Conservation (phyloP, 2,888 invertebrate genomes). For the Clepsis dumicolana region DNA sequence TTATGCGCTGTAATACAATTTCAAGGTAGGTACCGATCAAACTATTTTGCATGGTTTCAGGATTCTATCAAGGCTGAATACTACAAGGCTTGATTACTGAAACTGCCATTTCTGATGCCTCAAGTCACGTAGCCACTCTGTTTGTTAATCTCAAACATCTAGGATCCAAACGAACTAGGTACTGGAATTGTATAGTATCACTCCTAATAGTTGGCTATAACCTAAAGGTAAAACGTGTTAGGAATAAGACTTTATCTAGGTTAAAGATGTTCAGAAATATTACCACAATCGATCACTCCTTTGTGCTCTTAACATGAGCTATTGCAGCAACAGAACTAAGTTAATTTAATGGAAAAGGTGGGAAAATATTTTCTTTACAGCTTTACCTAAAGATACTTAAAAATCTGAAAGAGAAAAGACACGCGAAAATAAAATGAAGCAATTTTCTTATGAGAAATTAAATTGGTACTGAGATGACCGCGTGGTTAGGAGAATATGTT, state of each 20-base stretch:
- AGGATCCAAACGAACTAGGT: not conserved
- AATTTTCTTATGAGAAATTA: not conserved
- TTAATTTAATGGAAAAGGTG: not conserved
- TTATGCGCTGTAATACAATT: too few relatives aligned
- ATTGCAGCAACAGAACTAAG: constrained; percentile 5
- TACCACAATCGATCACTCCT: constrained; percentile 5
- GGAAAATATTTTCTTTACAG: not conserved
- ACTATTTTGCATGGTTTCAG: too few relatives aligned
- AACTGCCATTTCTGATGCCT: constrained; percentile 4
- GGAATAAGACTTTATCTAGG: constrained; percentile 18
- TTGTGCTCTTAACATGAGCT: constrained; percentile 2
- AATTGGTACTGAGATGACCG: not conserved
- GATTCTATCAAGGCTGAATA: not conserved
- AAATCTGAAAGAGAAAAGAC: too few relatives aligned
- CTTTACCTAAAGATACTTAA: not conserved
- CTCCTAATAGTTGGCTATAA: not conserved
- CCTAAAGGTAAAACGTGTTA: constrained; percentile 9
- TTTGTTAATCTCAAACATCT: constrained; percentile 23
- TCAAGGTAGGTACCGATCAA: too few relatives aligned
- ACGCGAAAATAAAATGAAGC: not conserved
- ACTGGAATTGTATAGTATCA: constrained; percentile 22
- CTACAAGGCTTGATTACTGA: constrained; percentile 13
- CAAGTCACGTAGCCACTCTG: constrained; percentile 21
- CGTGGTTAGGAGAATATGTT: not conserved
- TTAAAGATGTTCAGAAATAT: constrained; percentile 15